Evolutionary conservation across 1,140 invertebrate species (phyloP).

Genomic region (Zaprionus inermis): DNA sequence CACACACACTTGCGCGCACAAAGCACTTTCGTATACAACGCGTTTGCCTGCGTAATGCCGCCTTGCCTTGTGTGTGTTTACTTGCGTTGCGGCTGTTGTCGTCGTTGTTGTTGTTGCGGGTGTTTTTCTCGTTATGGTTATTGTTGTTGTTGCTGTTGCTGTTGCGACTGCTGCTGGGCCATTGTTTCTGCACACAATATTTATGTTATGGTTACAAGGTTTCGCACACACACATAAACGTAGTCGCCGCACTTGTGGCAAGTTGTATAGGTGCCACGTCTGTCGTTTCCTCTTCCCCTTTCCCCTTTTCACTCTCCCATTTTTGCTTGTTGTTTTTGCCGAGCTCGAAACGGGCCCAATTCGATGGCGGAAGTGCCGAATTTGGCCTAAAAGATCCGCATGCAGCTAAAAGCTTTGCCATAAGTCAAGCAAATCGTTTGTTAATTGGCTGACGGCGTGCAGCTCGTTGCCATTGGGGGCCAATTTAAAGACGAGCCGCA

Average conservation of each 20-base stretch:
- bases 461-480: constrained; percentile 31
- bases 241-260: constrained; percentile 47
- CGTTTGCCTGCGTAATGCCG: constrained; percentile 18
- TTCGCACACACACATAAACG: constrained; percentile 28
- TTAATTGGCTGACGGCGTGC: constrained; percentile 65
- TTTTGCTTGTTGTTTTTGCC: not conserved
- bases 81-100: constrained; percentile 11
- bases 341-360: constrained; percentile 30
- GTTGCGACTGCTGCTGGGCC: constrained; percentile 22
- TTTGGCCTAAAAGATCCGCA: constrained; percentile 59
- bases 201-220: constrained; percentile 76
- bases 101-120: constrained; percentile 3
- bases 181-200: constrained; percentile 64
- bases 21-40: constrained; percentile 9
- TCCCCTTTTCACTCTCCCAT: not conserved
- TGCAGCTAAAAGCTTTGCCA: constrained; percentile 60
- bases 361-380: constrained; percentile 69
- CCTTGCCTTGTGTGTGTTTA: constrained; percentile 14
- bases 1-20: not conserved
- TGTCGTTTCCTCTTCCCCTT: not conserved
- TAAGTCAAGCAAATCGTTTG: constrained; percentile 73
- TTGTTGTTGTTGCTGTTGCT: constrained; percentile 21
- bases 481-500: constrained; percentile 25
- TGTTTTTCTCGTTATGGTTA: constrained; percentile 3
- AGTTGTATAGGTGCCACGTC: constrained; percentile 31